These are phyloP conservation scores for Siniperca chuatsi DNA, from an alignment of 2,113 vertebrate genomes.

Conservation along the genomic window DNA sequence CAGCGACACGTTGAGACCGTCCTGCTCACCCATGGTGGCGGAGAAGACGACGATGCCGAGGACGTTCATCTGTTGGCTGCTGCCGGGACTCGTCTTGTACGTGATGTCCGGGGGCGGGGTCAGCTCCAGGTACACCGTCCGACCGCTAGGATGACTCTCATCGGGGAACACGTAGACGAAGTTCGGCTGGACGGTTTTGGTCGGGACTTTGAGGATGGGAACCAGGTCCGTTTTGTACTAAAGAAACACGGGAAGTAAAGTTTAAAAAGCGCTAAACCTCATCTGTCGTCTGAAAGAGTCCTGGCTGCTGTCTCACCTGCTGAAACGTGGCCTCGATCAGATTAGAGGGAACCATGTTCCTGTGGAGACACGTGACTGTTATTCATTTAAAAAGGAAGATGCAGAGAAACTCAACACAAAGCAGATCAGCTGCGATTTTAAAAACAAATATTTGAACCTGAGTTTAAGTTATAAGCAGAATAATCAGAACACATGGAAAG, in stretches of 20 bases:
- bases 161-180: constrained; percentile 89
- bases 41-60: constrained; percentile 94
- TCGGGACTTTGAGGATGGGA: constrained; percentile 79
- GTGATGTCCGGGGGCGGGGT: constrained; percentile 86
- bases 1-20: too few species aligned
- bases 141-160: constrained; percentile 81
- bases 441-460: too few species aligned
- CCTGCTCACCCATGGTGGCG: constrained; percentile 89
- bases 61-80: constrained; percentile 92
- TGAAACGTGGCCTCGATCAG: constrained; percentile 92
- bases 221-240: constrained; percentile 90
- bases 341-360: constrained; percentile 94
- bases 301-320: constrained; percentile 81
- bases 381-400: too few species aligned
- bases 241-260: background rate
- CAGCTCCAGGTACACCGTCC: constrained; percentile 86
- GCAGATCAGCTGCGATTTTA: too few species aligned
- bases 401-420: background rate
- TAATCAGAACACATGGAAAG: too few species aligned
- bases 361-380: constrained; percentile 54
- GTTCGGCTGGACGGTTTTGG: constrained; percentile 76
- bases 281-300: background rate
- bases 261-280: background rate
- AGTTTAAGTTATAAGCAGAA: too few species aligned
- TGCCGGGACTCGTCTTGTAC: constrained; percentile 89